Percentiles rank a stretch among this genome's conserved stretches.
phyloP scores from a whole-genome alignment of 2,888 invertebrate species.

The Parnassius mnemosyne region DNA sequence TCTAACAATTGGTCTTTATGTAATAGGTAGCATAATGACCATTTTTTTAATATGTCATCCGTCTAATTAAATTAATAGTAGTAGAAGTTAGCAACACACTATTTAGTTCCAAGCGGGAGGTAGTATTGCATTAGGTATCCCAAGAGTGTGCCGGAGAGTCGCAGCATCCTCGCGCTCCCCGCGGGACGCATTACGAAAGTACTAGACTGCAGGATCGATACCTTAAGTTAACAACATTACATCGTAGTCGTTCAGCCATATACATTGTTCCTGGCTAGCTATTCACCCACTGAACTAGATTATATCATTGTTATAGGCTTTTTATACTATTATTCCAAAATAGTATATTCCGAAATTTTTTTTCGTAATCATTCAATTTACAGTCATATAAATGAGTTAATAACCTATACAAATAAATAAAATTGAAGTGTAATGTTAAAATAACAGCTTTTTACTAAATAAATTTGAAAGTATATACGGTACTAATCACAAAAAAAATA shows the following conservation, averaged over 20 bases:
- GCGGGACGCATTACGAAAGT: constrained; percentile 74
- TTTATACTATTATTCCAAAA: too few relatives aligned
- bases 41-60: neutral
- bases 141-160: constrained; percentile 57
- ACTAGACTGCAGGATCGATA: constrained; percentile 74
- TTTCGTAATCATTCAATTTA: too few relatives aligned
- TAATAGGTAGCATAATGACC: too few relatives aligned
- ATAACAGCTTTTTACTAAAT: too few relatives aligned
- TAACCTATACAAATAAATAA: too few relatives aligned
- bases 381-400: too few relatives aligned
- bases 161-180: constrained; percentile 68
- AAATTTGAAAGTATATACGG: too few relatives aligned
- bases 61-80: constrained; percentile 39
- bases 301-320: neutral
- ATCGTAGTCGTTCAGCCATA: constrained; percentile 48
- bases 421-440: too few relatives aligned
- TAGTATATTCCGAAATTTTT: too few relatives aligned
- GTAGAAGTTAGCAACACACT: constrained; percentile 32
- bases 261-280: constrained; percentile 43
- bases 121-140: constrained; percentile 75
- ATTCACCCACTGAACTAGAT: constrained; percentile 15
- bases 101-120: constrained; percentile 42
- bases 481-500: too few relatives aligned
- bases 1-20: too few relatives aligned
- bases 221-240: constrained; percentile 61